Evolutionary conservation across 2,113 vertebrate genomes (phyloP).

Genomic region (Protobothrops mucrosquamatus): DNA sequence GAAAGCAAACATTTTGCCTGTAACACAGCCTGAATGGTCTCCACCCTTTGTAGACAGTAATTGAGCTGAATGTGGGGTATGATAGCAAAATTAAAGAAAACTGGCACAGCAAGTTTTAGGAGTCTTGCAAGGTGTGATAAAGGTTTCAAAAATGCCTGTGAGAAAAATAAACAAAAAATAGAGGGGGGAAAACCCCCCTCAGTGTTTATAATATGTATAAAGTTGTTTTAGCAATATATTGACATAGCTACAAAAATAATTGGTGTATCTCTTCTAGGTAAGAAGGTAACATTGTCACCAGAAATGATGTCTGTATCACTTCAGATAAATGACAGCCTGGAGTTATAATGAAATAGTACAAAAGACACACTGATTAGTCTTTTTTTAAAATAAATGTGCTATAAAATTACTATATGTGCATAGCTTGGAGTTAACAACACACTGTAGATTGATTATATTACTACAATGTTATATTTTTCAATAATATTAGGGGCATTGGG

Average conservation of each 20-base stretch:
- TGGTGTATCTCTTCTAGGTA: neutral
- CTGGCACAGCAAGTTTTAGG: constrained; percentile 1
- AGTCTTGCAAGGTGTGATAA: neutral
- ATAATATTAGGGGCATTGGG: neutral
- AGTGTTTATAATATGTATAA: neutral
- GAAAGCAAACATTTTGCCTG: neutral
- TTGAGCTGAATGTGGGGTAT: neutral
- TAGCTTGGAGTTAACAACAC: neutral
- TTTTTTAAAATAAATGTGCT: neutral
- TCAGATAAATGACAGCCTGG: neutral
- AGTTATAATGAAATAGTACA: neutral
- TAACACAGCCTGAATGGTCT: neutral
- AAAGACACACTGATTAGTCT: neutral
- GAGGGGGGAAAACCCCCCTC: neutral
- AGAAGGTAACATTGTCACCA: neutral
- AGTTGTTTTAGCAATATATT: neutral
- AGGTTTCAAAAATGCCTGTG: neutral
- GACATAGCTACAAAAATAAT: neutral
- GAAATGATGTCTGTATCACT: neutral
- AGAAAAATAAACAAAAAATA: neutral
- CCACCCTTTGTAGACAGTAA: neutral
- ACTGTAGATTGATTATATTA: neutral
- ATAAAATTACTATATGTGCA: neutral
- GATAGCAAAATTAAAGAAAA: neutral
- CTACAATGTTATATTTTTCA: neutral